Base-by-base conservation (phyloP, 2,888 invertebrate genomes). In the Pycnomerus fuliginosus region DNA sequence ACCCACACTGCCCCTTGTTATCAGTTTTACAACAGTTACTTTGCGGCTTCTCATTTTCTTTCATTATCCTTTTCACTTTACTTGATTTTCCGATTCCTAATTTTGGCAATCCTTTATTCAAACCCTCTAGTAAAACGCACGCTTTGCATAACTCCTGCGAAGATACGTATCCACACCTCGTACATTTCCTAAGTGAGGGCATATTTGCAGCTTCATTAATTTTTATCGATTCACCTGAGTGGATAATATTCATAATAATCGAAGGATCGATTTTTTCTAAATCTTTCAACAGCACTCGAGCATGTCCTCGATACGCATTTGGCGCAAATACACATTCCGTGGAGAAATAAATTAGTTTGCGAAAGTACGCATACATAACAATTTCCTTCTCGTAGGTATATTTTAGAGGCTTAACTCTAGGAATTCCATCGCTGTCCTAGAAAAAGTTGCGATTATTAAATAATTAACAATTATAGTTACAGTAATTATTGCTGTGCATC, bases 381-480 rank as follows among this genome's bases (percentile, higher is more conserved):
- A 99, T 99, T 76, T 99, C 99, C 67, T 98, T 98, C 70, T 99
- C 99, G 70, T 97, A 99, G 0, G 94, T 86, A 68, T 97, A 98
- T 68, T 98, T 98, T 24, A 98, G 80, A 0, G 97, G 97, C 67
- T 98, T 98, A 11, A 94, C 94, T 58, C 97, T 78, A 1, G 93
- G 90, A 61, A 97, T 88, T 5, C 87, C 77, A 50, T 87, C 90
- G 59, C 81, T 79, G 52, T 85, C 82, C 85, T 85, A 64, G 45
- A 77, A 73, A 16, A 27, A 31, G 16, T 27, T n/a, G 2, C 7
- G 3, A 5, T 1, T 4, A 25, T 25, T 20, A 20, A 8, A 7
- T 20, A 20, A 20, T 20, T 20, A 20, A 20, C 4, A 20, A n/a
- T n/a, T n/a, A 11, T 23, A 60, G 75, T 79, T 76, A 91, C 91